phyloP scores from a whole-genome alignment of 1,140 invertebrate species.

The Macrostomum lignano region DNA sequence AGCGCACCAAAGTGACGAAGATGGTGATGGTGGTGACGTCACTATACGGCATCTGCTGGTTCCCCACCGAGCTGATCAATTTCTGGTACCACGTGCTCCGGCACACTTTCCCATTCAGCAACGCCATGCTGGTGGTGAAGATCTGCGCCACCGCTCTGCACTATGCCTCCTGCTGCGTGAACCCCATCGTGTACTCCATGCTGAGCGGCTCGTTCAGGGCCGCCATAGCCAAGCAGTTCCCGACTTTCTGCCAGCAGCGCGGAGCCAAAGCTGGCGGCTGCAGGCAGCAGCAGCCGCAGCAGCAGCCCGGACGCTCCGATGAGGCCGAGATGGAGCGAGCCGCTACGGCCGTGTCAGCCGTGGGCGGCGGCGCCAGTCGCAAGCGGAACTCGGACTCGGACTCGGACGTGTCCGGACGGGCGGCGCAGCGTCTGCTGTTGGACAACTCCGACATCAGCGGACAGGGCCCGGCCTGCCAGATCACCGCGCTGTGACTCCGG shows the following conservation, averaged over 20 bases:
- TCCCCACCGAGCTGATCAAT: not conserved
- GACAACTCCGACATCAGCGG: too few relatives aligned
- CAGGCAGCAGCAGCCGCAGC: too few relatives aligned
- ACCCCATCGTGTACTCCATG: slow-evolving; percentile 1
- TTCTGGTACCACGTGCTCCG: not conserved
- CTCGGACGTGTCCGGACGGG: too few relatives aligned
- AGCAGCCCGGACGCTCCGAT: too few relatives aligned
- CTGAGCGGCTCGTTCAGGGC: not conserved
- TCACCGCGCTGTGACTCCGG: too few relatives aligned
- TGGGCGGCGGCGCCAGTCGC: too few relatives aligned
- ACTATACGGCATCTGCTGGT: slow-evolving; percentile 1
- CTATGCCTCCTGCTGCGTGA: not conserved
- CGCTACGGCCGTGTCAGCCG: too few relatives aligned
- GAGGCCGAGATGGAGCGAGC: too few relatives aligned
- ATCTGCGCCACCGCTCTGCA: not conserved
- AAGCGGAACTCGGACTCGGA: too few relatives aligned
- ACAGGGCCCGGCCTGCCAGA: too few relatives aligned
- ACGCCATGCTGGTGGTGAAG: not conserved
- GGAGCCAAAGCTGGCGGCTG: too few relatives aligned
- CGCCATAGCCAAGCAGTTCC: not conserved
- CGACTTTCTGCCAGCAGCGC: not conserved
- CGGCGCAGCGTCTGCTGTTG: too few relatives aligned
- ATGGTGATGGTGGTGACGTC: not conserved
- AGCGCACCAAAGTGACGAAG: slow-evolving; percentile 2
- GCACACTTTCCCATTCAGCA: not conserved